Conservation (phyloP, 2,797 vertebrate genomes). For the Melanitta fusca region DNA sequence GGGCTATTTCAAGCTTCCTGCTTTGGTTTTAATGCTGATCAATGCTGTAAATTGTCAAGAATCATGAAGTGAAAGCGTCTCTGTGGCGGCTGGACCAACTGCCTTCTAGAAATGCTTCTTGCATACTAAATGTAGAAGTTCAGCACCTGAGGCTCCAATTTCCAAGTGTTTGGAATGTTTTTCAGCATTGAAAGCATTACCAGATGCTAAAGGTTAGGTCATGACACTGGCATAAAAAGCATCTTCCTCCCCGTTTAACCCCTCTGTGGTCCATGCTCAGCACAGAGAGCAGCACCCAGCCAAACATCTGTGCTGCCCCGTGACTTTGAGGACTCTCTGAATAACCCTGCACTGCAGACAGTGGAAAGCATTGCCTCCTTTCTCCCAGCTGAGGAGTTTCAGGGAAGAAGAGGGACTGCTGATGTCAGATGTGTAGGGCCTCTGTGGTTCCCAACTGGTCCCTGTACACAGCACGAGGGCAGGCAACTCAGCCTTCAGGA, state of each 20-base stretch:
- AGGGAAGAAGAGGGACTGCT: neutral
- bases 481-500: neutral
- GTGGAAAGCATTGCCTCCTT: too few relatives aligned
- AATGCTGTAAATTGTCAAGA: conserved; percentile 19
- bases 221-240: neutral
- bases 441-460: neutral
- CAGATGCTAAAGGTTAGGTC: neutral
- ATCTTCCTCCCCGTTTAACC: neutral
- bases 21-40: conserved; percentile 56
- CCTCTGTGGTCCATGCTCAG: neutral
- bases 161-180: neutral
- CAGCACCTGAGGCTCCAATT: neutral
- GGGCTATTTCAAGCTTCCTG: conserved; percentile 54
- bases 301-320: neutral
- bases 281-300: neutral
- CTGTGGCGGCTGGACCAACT: neutral
- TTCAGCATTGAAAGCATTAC: neutral
- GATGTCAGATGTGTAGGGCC: neutral
- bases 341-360: neutral
- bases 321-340: neutral
- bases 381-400: neutral
- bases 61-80: conserved; percentile 18
- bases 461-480: neutral
- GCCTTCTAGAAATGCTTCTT: conserved; percentile 8
- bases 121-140: conserved; percentile 23